Evolutionary conservation across 2,113 vertebrate species (phyloP).

Genomic region (Alligator sinensis): DNA sequence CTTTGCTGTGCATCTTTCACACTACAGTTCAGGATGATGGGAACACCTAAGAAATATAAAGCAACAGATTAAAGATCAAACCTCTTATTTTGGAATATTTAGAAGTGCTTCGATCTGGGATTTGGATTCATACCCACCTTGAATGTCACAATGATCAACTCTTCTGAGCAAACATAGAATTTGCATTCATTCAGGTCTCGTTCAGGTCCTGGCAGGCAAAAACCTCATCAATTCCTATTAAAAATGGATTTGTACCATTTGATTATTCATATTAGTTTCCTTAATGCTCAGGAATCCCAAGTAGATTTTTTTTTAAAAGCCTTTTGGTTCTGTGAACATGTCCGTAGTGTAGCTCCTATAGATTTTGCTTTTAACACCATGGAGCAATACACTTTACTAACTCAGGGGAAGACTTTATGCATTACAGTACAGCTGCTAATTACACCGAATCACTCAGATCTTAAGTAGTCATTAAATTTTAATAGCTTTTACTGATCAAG

Average conservation of each 20-base stretch:
- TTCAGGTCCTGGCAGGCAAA: neutral
- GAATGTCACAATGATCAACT: neutral
- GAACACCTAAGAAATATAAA: neutral
- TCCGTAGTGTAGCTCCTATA: neutral
- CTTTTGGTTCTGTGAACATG: neutral
- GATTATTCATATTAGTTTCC: neutral
- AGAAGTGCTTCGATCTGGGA: neutral
- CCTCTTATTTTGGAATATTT: neutral
- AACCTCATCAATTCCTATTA: slow-evolving; percentile 5
- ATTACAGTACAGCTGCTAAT: neutral
- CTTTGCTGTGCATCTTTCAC: neutral
- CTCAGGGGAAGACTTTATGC: slow-evolving; percentile 4
- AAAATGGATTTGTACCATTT: neutral
- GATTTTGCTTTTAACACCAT: neutral
- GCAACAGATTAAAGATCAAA: neutral
- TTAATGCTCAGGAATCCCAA: neutral
- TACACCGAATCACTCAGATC: slow-evolving; percentile 15
- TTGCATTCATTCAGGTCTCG: neutral
- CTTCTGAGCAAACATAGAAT: neutral
- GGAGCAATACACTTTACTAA: slow-evolving; percentile 14
- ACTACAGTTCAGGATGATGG: neutral
- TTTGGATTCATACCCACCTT: neutral
- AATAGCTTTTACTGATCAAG: slow-evolving; percentile 50
- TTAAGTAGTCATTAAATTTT: slow-evolving; percentile 66
- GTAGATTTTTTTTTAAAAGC: neutral